Conservation (phyloP, 2,888 invertebrate genomes). For the Sericinus montela region DNA sequence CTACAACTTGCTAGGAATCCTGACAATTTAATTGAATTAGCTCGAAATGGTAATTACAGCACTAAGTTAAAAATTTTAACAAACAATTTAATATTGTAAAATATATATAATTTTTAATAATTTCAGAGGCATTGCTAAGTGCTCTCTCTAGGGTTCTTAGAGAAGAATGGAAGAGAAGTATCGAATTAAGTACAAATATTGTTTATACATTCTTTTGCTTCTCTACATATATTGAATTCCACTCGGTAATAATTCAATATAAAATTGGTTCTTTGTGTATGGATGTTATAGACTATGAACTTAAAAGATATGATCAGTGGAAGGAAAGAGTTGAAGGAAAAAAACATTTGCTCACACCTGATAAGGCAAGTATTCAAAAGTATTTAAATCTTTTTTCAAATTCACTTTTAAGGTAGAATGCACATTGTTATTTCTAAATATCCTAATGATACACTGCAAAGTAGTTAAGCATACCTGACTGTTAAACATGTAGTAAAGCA, state of each 20-base stretch:
- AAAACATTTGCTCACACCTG: slow-evolving; percentile 62
- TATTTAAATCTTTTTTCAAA: neutral
- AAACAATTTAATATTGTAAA: neutral
- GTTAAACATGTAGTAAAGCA: no score
- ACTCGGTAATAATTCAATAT: slow-evolving; percentile 95
- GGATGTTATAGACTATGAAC: slow-evolving; percentile 97
- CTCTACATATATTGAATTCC: slow-evolving; percentile 96
- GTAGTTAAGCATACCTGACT: no score
- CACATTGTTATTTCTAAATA: no score
- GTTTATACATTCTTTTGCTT: slow-evolving; percentile 98
- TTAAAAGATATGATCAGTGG: slow-evolving; percentile 96
- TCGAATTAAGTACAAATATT: slow-evolving; percentile 97
- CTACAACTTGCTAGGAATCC: slow-evolving; percentile 95
- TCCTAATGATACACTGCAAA: no score
- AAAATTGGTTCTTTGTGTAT: slow-evolving; percentile 98
- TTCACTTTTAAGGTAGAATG: no score
- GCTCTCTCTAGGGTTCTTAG: slow-evolving; percentile 96
- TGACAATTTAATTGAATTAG: slow-evolving; percentile 95
- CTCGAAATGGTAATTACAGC: slow-evolving; percentile 88
- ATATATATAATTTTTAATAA: neutral
- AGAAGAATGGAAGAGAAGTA: slow-evolving; percentile 98
- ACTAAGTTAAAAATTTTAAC: neutral
- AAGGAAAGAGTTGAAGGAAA: slow-evolving; percentile 81
- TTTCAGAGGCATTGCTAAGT: slow-evolving; percentile 92
- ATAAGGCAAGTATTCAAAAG: slow-evolving; percentile 47